Evolutionary conservation across 2,797 vertebrate species (phyloP), one percentile per base, ranked within the genome.

Genomic region (Pampus argenteus): DNA sequence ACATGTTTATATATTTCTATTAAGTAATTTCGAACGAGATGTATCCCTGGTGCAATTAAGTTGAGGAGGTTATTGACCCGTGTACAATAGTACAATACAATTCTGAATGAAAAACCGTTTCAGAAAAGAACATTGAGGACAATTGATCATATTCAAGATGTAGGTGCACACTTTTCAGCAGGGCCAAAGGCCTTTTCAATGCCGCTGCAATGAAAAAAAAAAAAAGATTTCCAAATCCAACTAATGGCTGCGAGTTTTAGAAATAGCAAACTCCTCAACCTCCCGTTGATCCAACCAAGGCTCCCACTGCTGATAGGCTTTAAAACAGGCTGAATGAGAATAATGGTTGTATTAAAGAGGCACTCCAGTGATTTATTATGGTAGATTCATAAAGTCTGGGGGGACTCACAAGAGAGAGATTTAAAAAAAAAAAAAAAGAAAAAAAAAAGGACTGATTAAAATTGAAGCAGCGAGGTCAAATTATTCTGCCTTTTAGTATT

Each of bases 211-310:
- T 40, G 48, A 42, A 57, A 36, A 23, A 31, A 31, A 17, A 58
- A 59, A 36, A 23, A 31, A 31, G 14, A 58, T 55, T 22, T 28
- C 58, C n/a, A 60, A 58, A 10, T 52, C 28, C 1, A 2, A 55
- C 1, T 5, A 20, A 51, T n/a, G n/a, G n/a, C n/a, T 45, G 14
- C 31, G 47, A 18, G 11, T 49, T 76, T 20, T 48, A 55, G 38
- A 65, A 54, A 76, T 15, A 29, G 22, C 17, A 38, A 49, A 47
- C 2, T 44, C 40, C 10, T 61, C 26, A 54, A 52, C 29, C 58
- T 71, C 45, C 29, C 26, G 6, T 49, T 50, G 26, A 49, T 44
- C 52, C 8, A 17, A 65, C 66, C 83, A 81, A 78, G 72, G 76
- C 56, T 69, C 59, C 57, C 25, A 36, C 26, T 15, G 60, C 40